Base-by-base conservation (phyloP, 30 jellyfish, hydroid and myxozoan species). In the Cassiopea xamachana region DNA sequence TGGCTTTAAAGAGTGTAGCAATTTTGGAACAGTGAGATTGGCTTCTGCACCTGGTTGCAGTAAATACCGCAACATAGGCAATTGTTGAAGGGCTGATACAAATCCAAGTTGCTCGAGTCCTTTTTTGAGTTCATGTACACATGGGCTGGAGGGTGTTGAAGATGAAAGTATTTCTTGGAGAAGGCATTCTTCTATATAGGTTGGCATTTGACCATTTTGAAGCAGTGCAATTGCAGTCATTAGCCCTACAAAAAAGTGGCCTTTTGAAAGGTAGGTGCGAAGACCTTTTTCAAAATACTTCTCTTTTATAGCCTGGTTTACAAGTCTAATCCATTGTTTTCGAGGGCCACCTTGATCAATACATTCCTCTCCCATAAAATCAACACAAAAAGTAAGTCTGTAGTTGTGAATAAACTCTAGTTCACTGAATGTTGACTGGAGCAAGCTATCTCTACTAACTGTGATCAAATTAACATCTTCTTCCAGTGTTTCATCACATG, bases 131-230 rank as follows among this genome's bases (percentile, higher is more conserved):
- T 75, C 60, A 47, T 58, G 59, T 60, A 86, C 15, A 64, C 93
- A 86, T 1, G 71, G 77, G 8, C 83, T 59, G 58, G 60, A 15
- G 88, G 48, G 13, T 12, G 73, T 74, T 75, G 60, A 88, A 75
- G 69, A 59, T 67, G 60, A 27, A 46, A 86, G 75, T 13, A 75
- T 77, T 1, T 86, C 93, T 55, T 46, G 48, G 55, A 86, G 64
- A 39, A 14, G 17, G 60, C 73, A 88, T 75, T 50, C 60, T 7
- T 48, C 80, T 16, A 50, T 61, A 59, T 72, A 77, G 10, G 49
- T 84, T 51, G 90, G 95, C 39, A 78, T 9, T 64, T 68, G 80
- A 1, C 90, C 95, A 88, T 88, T 88, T 75, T 79, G 95, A 2
- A 88, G 58, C 69, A 88, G 0, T 18, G 86, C 71, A 46, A 69